These are phyloP conservation scores for Cerastoderma edule DNA, from an alignment of 2,888 invertebrate species.

Conservation along the genomic window DNA sequence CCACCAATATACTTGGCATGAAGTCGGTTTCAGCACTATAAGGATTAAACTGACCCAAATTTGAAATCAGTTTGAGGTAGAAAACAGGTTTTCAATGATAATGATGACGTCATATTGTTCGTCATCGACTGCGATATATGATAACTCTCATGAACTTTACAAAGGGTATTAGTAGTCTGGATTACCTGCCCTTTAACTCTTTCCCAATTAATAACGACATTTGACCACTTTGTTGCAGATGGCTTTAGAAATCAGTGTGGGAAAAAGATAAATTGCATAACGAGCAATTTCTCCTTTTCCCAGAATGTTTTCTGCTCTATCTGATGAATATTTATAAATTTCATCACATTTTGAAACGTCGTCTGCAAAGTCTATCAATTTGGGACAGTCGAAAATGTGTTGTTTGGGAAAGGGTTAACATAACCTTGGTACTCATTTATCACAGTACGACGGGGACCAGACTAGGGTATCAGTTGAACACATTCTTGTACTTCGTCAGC, in stretches of 20 bases:
- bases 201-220: background rate
- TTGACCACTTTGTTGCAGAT: too few relatives aligned
- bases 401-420: background rate
- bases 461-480: background rate
- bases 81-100: background rate
- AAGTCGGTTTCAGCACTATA: too few relatives aligned
- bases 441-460: background rate
- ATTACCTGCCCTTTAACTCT: background rate
- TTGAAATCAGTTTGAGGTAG: background rate
- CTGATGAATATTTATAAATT: background rate
- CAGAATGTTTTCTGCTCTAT: conserved; percentile 1
- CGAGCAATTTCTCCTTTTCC: background rate
- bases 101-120: background rate
- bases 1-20: too few relatives aligned
- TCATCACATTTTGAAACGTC: background rate
- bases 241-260: background rate
- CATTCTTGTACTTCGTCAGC: background rate
- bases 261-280: background rate
- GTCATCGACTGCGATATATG: background rate
- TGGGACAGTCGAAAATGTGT: too few relatives aligned
- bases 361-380: background rate
- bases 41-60: too few relatives aligned
- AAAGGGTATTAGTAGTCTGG: background rate
- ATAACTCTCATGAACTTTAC: background rate
- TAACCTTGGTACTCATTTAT: background rate